These are phyloP conservation scores for Leucophenga maculata DNA, from an alignment of 2,888 invertebrate genomes.

Conservation along the genomic window DNA sequence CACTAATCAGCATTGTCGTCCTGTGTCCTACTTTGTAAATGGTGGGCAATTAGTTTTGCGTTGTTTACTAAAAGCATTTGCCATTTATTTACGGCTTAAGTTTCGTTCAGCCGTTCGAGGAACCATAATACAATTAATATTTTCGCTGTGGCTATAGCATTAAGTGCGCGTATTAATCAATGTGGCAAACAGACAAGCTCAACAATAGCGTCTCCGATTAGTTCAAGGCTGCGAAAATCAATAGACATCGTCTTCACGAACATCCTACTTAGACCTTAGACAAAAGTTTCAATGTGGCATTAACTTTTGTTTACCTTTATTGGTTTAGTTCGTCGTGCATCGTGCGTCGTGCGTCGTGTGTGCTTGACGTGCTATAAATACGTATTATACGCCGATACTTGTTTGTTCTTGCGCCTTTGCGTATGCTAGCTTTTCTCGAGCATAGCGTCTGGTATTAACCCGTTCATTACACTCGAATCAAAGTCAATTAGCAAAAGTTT, in stretches of 20 bases:
- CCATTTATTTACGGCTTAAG: not conserved
- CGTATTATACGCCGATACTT: not conserved
- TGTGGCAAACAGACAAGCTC: not conserved
- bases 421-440: too few relatives aligned
- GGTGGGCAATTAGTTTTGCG: not conserved
- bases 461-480: not conserved
- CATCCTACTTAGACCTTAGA: not conserved
- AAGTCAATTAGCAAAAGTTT: slow-evolving; percentile 6
- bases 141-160: not conserved
- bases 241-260: not conserved
- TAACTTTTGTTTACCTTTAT: too few relatives aligned
- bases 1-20: not conserved
- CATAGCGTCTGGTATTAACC: not conserved
- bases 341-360: too few relatives aligned
- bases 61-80: not conserved
- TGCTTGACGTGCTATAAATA: not conserved
- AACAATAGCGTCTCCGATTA: not conserved
- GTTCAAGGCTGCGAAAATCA: slow-evolving; percentile 1
- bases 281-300: too few relatives aligned
- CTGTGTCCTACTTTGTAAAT: not conserved
- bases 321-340: not conserved
- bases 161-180: slow-evolving; percentile 6
- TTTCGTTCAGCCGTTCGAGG: not conserved
- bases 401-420: too few relatives aligned
- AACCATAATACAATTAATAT: not conserved